A percentile compares a stretch with the other conserved stretches of the same genome.
phyloP scores from a whole-genome alignment of 2,888 invertebrate species.

The Chaetoderma sp. region DNA sequence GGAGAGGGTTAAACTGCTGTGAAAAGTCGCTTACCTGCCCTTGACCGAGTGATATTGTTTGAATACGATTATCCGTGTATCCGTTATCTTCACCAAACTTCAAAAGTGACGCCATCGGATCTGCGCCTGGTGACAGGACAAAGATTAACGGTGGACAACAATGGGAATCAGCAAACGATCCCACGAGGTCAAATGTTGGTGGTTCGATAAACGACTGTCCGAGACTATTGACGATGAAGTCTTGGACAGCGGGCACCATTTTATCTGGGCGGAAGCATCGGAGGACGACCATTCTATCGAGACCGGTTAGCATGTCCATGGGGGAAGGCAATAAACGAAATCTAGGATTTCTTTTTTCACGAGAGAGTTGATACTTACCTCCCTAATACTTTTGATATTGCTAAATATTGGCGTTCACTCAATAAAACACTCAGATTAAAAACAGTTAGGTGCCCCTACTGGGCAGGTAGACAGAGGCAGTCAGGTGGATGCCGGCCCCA shows the following conservation, averaged over 20 bases:
- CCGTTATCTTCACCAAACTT: constrained; percentile 72
- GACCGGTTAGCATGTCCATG: constrained; percentile 75
- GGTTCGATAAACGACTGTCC: constrained; percentile 71
- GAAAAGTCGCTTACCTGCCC: constrained; percentile 77
- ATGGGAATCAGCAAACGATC: constrained; percentile 70
- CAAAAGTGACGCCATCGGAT: constrained; percentile 71
- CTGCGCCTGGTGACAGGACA: constrained; percentile 71
- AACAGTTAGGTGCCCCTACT: too few species aligned
- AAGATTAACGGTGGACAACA: constrained; percentile 71
- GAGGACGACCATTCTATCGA: constrained; percentile 76
- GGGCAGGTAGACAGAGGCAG: too few species aligned
- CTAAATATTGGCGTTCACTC: too few species aligned
- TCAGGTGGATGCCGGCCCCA: too few species aligned
- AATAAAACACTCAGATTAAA: too few species aligned
- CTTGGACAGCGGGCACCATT: constrained; percentile 82
- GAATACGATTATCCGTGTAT: constrained; percentile 73
- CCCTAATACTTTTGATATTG: too few species aligned
- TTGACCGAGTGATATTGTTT: constrained; percentile 71
- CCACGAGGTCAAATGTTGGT: constrained; percentile 71
- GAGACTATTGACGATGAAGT: constrained; percentile 69
- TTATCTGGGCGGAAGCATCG: constrained; percentile 90
- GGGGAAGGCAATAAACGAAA: too few species aligned
- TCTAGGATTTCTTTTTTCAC: too few species aligned
- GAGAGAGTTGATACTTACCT: too few species aligned
- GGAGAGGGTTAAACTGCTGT: too few species aligned